Percentiles rank a stretch among this genome's conserved stretches.
Conservation (phyloP, 2,797 vertebrate species). For the Microtus agrestis region DNA sequence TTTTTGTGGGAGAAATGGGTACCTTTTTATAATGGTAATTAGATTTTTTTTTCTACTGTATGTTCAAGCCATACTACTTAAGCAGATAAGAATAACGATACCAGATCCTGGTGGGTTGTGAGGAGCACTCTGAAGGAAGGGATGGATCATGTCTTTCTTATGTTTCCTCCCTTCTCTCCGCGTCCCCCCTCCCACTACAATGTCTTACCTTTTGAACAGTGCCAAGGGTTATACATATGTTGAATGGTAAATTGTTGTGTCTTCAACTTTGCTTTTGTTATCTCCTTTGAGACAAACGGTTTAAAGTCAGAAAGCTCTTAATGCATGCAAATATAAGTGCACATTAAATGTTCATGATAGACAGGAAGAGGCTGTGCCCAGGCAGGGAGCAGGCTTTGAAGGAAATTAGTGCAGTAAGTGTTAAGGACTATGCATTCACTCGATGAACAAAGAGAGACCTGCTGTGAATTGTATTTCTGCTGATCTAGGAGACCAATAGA, state of each 20-base stretch:
- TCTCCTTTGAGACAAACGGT: slow-evolving; percentile 23
- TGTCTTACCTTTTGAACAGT: slow-evolving; percentile 37
- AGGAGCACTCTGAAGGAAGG: slow-evolving; percentile 16
- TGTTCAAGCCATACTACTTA: neutral
- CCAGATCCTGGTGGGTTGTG: neutral
- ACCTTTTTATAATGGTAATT: slow-evolving; percentile 3
- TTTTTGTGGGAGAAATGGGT: slow-evolving; percentile 29
- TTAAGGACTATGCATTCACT: neutral
- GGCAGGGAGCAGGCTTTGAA: slow-evolving; percentile 1
- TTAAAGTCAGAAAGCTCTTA: slow-evolving; percentile 37
- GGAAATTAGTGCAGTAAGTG: neutral
- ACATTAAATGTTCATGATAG: neutral
- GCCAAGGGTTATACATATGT: neutral
- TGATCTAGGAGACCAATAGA: slow-evolving; percentile 17
- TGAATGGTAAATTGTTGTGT: slow-evolving; percentile 15
- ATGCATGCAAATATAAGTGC: slow-evolving; percentile 1
- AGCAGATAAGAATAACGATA: neutral
- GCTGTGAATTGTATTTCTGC: neutral
- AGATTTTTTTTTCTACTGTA: neutral
- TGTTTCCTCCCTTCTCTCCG: neutral
- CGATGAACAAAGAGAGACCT: neutral
- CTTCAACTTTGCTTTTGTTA: slow-evolving; percentile 13
- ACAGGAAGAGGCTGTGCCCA: neutral
- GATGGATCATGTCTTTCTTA: neutral
- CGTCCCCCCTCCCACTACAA: neutral